Evolutionary conservation across 2,888 invertebrate genomes (phyloP), one percentile per base, ranked within the genome.

Genomic region (Dasypogon diadema): DNA sequence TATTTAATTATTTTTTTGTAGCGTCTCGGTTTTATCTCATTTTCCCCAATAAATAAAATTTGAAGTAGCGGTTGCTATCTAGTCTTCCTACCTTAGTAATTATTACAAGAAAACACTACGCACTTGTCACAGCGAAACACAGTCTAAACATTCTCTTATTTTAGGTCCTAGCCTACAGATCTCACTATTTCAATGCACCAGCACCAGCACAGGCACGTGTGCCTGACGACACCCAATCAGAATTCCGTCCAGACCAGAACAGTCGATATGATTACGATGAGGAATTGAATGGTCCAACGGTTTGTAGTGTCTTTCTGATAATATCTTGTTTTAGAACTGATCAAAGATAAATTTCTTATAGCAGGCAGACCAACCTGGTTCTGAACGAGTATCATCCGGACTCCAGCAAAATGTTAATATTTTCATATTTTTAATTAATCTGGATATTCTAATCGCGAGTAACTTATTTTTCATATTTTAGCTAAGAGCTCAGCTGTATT

Each of bases 381-480:
- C n/a, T n/a, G n/a, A n/a, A n/a, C n/a, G n/a, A n/a, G n/a, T n/a
- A n/a, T n/a, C n/a, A n/a, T n/a, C n/a, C n/a, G n/a, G n/a, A n/a
- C n/a, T n/a, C n/a, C n/a, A 16, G 6, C 26, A 14, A 63, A 60
- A 60, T 34, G 77, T 77, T 63, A 77, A 14, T 77, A 60, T 51
- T 46, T 12, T 16, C 8, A 56, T 56, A 56, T 30, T 48, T 18
- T n/a, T 30, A 34, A 51, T 18, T 1, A 54, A 6, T 37, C 30
- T 10, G n/a, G 18, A 70, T 18, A 54, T 54, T 70, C 70, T 70
- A 70, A 70, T 54, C 26, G 34, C 6, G n/a, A 24, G 70, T 54
- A 34, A 54, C 16, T 14, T 34, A 34, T 70, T 70, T 70, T 54
- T 54, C 5, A 30, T 70, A 21, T 70, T 70, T 51, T 46, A 70